Conservation (phyloP, 2,797 vertebrate genomes). For the Furcifer pardalis region DNA sequence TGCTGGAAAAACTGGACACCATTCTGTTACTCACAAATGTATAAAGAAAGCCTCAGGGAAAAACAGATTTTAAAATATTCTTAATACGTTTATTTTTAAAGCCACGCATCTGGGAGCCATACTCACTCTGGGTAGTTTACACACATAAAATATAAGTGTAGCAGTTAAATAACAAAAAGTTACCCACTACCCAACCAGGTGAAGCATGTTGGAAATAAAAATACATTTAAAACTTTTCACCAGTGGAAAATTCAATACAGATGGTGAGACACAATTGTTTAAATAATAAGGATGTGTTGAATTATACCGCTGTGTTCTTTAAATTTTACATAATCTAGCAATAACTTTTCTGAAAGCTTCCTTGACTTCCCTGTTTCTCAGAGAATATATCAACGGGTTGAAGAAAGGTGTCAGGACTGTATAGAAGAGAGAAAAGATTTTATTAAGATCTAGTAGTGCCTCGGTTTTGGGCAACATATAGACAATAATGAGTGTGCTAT, state of each 20-base stretch:
- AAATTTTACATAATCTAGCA: not conserved
- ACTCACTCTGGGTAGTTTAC: too few species aligned
- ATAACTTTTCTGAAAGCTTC: not conserved
- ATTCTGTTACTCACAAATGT: not conserved
- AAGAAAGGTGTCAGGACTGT: slow-evolving; percentile 16
- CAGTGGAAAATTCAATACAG: not conserved
- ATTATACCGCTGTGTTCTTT: not conserved
- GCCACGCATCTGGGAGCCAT: too few species aligned
- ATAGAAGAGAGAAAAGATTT: slow-evolving; percentile 27
- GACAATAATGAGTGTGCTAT: slow-evolving; percentile 7
- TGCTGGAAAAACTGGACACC: not conserved
- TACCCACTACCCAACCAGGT: too few species aligned
- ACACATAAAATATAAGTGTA: too few species aligned
- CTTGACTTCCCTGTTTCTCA: slow-evolving; percentile 31
- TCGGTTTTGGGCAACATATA: slow-evolving; percentile 18
- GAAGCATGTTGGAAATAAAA: too few species aligned
- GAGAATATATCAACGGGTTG: slow-evolving; percentile 22
- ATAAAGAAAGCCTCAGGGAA: too few species aligned
- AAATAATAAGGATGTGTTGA: not conserved
- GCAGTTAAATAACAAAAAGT: too few species aligned
- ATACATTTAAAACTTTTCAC: too few species aligned
- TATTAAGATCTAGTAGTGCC: slow-evolving; percentile 6
- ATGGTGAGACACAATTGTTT: not conserved
- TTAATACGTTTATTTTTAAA: too few species aligned
- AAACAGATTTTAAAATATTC: too few species aligned